Evolutionary conservation across 1,140 invertebrate genomes (phyloP).

Genomic region (Orius insidiosus): DNA sequence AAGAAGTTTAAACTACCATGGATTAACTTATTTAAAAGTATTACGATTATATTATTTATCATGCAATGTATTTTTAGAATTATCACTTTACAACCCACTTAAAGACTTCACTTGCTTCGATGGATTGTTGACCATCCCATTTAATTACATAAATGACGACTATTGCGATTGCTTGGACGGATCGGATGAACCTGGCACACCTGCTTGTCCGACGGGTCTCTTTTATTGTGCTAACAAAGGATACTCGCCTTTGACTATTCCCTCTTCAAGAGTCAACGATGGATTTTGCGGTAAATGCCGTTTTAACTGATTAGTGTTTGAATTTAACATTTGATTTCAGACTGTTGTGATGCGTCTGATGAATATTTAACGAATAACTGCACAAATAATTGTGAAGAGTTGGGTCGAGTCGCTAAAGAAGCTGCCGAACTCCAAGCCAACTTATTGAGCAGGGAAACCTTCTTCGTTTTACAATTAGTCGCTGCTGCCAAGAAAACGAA

Average conservation of each 20-base stretch:
- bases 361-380: conserved; percentile 59
- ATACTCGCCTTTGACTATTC: conserved; percentile 58
- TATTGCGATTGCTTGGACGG: conserved; percentile 95
- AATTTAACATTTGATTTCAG: conserved; percentile 29
- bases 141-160: conserved; percentile 85
- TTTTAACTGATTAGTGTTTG: too few relatives aligned
- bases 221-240: conserved; percentile 91
- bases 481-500: conserved; percentile 55
- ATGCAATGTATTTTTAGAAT: too few relatives aligned
- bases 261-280: conserved; percentile 86
- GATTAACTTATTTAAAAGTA: too few relatives aligned
- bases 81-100: conserved; percentile 46
- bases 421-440: conserved; percentile 50
- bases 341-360: conserved; percentile 95
- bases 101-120: conserved; percentile 80
- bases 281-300: conserved; percentile 62
- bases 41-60: too few relatives aligned
- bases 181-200: conserved; percentile 91
- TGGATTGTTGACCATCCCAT: conserved; percentile 65
- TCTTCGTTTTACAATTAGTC: conserved; percentile 55
- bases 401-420: conserved; percentile 60
- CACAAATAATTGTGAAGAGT: conserved; percentile 59
- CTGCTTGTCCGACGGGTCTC: conserved; percentile 68
- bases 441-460: conserved; percentile 60
- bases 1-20: too few relatives aligned